A percentile compares a stretch with the other conserved stretches of the same genome.
These are phyloP conservation scores for Eristalinus aeneus DNA, from an alignment of 2,888 invertebrate genomes.

Conservation along the genomic window DNA sequence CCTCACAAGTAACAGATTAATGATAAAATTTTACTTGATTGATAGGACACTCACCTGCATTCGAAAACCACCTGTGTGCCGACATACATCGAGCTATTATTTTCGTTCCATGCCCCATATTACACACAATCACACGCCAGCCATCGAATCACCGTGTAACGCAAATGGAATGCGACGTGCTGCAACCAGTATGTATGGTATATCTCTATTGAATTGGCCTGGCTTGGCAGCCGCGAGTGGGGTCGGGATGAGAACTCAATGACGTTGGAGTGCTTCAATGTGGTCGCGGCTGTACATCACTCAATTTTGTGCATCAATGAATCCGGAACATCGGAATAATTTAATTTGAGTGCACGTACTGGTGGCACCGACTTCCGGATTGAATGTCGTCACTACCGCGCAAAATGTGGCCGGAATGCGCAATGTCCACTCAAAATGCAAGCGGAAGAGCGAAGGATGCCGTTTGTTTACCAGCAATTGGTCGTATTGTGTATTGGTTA, in stretches of 20 bases:
- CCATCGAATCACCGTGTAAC: not conserved
- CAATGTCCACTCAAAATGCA: conserved; percentile 32
- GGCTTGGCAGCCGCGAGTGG: not conserved
- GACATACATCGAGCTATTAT: not conserved
- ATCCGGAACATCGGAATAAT: conserved; percentile 59
- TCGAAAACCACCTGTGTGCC: not conserved
- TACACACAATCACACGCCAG: not conserved
- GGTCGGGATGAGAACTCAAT: not conserved
- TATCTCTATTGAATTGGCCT: not conserved
- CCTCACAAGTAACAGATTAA: not conserved
- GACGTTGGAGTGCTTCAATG: conserved; percentile 33
- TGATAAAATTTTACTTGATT: not conserved
- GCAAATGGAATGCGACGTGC: not conserved
- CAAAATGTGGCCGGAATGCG: conserved; percentile 52
- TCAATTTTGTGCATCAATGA: conserved; percentile 58
- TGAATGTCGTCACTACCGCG: conserved; percentile 37
- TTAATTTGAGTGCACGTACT: conserved; percentile 50
- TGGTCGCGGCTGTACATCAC: conserved; percentile 49
- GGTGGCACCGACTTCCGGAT: conserved; percentile 44
- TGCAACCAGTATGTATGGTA: no score
- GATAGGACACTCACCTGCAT: not conserved
- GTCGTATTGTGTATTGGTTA: conserved; percentile 13
- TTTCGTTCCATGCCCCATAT: not conserved
- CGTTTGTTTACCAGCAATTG: conserved; percentile 30
- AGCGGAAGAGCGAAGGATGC: conserved; percentile 25